Percentiles rank a stretch among this genome's conserved stretches.
These are phyloP conservation scores for Catostomus latipinnis DNA, from an alignment of 2,797 vertebrate species.

Conservation along the genomic window DNA sequence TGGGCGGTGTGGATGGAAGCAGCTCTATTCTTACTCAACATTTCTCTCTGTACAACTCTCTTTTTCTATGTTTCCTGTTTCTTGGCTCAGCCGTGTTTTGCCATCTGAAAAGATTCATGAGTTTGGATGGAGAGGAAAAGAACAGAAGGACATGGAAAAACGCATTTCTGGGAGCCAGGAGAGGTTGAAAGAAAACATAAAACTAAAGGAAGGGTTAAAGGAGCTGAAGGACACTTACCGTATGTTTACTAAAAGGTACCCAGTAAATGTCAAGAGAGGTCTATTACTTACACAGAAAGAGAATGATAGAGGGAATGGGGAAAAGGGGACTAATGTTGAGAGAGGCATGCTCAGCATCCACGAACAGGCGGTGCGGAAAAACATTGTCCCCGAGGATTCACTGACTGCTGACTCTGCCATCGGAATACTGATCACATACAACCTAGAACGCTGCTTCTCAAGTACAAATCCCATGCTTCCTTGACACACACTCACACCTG, in stretches of 20 bases:
- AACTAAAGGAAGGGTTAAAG: conserved; percentile 42
- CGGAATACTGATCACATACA: conserved; percentile 75
- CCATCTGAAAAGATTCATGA: not conserved
- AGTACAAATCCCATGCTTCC: conserved; percentile 12
- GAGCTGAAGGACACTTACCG: conserved; percentile 39
- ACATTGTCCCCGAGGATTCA: conserved; percentile 70
- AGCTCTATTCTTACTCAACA: not conserved
- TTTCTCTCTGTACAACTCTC: no score
- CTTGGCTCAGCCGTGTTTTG: not conserved
- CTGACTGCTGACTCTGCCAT: conserved; percentile 72
- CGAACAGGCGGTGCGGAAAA: conserved; percentile 66
- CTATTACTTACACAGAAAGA: conserved; percentile 26
- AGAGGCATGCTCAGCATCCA: conserved; percentile 72
- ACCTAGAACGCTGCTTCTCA: conserved; percentile 33
- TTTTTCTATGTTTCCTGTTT: not conserved
- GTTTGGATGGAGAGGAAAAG: not conserved
- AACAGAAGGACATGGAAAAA: conserved; percentile 7
- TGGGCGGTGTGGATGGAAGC: no score
- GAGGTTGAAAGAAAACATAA: conserved; percentile 18
- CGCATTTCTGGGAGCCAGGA: conserved; percentile 12
- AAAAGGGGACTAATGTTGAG: conserved; percentile 64
- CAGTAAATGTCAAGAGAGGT: conserved; percentile 36
- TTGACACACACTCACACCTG: conserved; percentile 14
- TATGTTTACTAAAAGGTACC: conserved; percentile 19
- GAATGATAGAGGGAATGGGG: conserved; percentile 16